These are phyloP conservation scores for Solenodon paradoxus DNA, from an alignment of 2,113 vertebrate genomes.

Conservation along the genomic window DNA sequence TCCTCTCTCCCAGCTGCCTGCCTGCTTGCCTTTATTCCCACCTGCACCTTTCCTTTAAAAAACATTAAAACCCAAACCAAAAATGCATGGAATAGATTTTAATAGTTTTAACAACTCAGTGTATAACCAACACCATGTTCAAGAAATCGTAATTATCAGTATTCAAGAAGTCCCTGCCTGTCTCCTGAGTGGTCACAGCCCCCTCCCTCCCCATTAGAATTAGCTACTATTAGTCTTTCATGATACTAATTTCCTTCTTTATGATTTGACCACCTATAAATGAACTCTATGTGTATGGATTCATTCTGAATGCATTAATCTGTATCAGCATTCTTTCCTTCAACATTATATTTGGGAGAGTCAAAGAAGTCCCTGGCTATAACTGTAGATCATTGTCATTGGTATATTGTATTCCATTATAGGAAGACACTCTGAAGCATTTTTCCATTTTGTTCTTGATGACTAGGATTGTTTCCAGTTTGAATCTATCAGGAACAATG, in stretches of 20 bases:
- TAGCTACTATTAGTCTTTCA: not conserved
- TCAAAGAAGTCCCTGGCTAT: not conserved
- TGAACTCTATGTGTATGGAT: not conserved
- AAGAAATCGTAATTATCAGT: not conserved
- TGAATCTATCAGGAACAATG: not conserved
- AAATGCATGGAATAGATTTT: not conserved
- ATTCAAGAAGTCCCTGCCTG: not conserved
- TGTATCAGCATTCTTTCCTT: not conserved
- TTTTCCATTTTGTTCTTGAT: not conserved
- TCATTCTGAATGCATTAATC: not conserved
- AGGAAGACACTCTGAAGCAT: not conserved
- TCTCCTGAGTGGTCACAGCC: not conserved
- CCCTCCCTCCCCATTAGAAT: not conserved
- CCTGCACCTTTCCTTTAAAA: not conserved
- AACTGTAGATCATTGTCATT: not conserved
- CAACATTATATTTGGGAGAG: not conserved
- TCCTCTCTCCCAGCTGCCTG: not conserved
- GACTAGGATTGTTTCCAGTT: not conserved
- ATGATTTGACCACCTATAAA: not conserved
- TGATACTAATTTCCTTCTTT: not conserved
- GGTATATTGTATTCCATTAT: not conserved
- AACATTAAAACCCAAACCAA: not conserved
- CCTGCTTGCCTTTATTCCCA: no score
- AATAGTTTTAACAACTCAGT: not conserved
- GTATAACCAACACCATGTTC: not conserved